These are phyloP conservation scores for Poecilia wingei DNA, from an alignment of 2,797 vertebrate species.

Conservation along the genomic window DNA sequence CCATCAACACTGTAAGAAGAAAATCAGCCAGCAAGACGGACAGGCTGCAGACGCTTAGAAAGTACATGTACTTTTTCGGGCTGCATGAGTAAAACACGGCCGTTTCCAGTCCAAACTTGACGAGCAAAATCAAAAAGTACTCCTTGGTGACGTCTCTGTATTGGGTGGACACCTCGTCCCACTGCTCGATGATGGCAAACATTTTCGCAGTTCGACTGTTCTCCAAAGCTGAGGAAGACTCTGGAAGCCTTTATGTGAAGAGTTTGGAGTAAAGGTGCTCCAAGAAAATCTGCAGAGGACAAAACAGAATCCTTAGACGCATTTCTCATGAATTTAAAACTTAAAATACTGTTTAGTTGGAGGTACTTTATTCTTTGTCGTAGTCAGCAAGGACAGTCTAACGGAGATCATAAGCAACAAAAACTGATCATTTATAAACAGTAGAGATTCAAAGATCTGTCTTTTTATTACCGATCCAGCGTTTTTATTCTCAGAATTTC, in stretches of 20 bases:
- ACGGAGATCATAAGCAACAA: not conserved
- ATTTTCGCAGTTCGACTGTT: slow-evolving; percentile 32
- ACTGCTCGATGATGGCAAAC: slow-evolving; percentile 64
- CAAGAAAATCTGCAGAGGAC: slow-evolving; percentile 36
- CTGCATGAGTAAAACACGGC: slow-evolving; percentile 40
- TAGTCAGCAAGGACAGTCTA: not conserved
- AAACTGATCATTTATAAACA: not conserved
- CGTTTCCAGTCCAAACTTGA: slow-evolving; percentile 69
- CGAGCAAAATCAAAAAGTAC: slow-evolving; percentile 63
- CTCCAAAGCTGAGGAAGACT: not conserved
- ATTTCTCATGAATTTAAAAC: not conserved
- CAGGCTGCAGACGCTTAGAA: slow-evolving; percentile 66
- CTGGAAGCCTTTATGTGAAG: not conserved
- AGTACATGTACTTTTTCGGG: slow-evolving; percentile 33
- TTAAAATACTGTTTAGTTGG: not conserved
- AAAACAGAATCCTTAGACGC: not conserved
- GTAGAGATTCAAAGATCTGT: not conserved
- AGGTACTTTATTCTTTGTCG: not conserved
- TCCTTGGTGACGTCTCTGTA: slow-evolving; percentile 42
- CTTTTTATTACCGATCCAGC: too few species aligned
- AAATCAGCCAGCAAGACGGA: slow-evolving; percentile 69
- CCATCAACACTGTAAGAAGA: slow-evolving; percentile 35
- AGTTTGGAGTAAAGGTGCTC: not conserved
- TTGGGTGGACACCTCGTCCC: not conserved
- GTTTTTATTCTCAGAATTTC: not conserved